These are phyloP conservation scores for Phyllotreta striolata DNA, from an alignment of 2,888 invertebrate species.

Conservation along the genomic window DNA sequence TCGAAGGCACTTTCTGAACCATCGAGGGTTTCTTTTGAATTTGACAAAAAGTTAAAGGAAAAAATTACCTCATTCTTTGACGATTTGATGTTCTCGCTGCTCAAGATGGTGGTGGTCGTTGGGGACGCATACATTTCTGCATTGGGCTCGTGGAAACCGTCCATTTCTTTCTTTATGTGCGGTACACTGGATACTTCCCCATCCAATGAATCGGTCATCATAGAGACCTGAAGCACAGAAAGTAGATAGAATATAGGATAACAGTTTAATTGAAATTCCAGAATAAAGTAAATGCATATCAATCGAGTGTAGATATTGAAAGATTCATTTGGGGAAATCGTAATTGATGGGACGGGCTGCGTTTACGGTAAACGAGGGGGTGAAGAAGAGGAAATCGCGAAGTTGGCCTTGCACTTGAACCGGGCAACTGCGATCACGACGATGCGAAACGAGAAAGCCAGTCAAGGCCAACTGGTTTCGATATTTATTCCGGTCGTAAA, in stretches of 20 bases:
- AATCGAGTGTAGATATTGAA: too few species aligned
- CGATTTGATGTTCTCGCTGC: slow-evolving; percentile 31
- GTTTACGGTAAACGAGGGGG: slow-evolving; percentile 14
- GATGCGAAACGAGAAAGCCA: slow-evolving; percentile 35
- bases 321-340: not conserved
- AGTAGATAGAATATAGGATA: too few species aligned
- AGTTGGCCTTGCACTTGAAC: slow-evolving; percentile 58
- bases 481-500: slow-evolving; percentile 46
- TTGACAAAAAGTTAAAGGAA: not conserved
- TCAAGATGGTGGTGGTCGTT: slow-evolving; percentile 54
- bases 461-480: slow-evolving; percentile 45
- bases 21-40: not conserved
- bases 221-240: slow-evolving; percentile 68
- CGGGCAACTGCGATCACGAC: slow-evolving; percentile 42
- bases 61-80: slow-evolving; percentile 38
- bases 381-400: slow-evolving; percentile 40
- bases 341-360: not conserved
- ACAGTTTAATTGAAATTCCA: not conserved
- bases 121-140: slow-evolving; percentile 66
- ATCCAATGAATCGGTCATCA: slow-evolving; percentile 70
- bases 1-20: not conserved
- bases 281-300: too few species aligned
- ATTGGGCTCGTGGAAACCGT: slow-evolving; percentile 62
- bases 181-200: slow-evolving; percentile 51
- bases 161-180: slow-evolving; percentile 68